Evolutionary conservation across 1,140 invertebrate species (phyloP).

Genomic region (Micrasema longulum): DNA sequence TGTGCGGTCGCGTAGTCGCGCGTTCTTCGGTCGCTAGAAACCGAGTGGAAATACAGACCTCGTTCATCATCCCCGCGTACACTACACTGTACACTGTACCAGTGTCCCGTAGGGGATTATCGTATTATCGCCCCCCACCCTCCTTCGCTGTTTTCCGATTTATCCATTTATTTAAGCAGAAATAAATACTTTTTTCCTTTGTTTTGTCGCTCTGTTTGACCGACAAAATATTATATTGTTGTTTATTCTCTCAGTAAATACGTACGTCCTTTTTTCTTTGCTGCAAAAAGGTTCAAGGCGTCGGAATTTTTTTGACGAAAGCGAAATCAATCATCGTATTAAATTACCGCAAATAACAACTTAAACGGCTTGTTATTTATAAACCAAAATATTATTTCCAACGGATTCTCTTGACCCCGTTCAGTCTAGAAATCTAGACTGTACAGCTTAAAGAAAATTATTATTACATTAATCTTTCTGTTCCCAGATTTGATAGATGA

Average conservation of each 20-base stretch:
- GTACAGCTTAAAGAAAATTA: too few species aligned
- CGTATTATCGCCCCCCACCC: slow-evolving; percentile 1
- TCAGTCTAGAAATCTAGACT: too few species aligned
- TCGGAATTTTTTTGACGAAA: too few species aligned
- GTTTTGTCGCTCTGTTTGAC: slow-evolving; percentile 15
- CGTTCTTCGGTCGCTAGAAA: background rate
- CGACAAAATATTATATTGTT: background rate
- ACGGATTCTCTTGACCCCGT: too few species aligned
- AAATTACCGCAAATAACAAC: too few species aligned
- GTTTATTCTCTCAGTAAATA: background rate
- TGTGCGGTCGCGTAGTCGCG: background rate
- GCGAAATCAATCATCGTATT: too few species aligned
- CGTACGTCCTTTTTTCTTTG: background rate
- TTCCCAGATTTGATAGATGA: too few species aligned
- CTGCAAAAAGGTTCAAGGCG: too few species aligned
- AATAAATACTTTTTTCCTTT: slow-evolving; percentile 1
- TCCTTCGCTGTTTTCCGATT: background rate
- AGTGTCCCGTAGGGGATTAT: slow-evolving; percentile 10
- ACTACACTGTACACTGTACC: background rate
- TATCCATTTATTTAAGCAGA: slow-evolving; percentile 9
- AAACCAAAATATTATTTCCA: too few species aligned
- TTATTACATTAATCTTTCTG: too few species aligned
- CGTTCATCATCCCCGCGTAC: slow-evolving; percentile 11
- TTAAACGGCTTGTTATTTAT: too few species aligned
- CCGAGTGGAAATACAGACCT: background rate